Evolutionary conservation across 30 jellyfish, hydroid and myxozoan species (phyloP).

Genomic region (Hydractinia echinata): DNA sequence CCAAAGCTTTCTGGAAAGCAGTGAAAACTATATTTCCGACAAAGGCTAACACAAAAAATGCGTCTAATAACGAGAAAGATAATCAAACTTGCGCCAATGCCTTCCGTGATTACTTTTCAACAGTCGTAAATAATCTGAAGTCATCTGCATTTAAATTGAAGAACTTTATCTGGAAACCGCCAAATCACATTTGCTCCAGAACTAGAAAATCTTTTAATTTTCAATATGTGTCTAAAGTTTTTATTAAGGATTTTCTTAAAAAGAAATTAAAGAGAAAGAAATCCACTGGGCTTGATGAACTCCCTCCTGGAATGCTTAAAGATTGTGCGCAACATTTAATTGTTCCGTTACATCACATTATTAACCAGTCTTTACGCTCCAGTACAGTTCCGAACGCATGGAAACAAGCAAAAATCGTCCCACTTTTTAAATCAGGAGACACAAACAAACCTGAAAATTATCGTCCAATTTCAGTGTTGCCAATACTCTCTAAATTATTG

Average conservation of each 20-base stretch:
- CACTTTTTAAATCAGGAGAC: background rate
- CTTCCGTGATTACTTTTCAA: conserved; percentile 28
- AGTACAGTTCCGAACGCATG: conserved; percentile 53
- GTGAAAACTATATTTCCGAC: background rate
- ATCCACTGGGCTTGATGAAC: conserved; percentile 39
- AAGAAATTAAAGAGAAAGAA: conserved; percentile 26
- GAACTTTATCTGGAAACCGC: conserved; percentile 43
- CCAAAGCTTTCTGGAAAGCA: conserved; percentile 1
- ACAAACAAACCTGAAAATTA: background rate
- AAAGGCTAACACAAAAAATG: background rate
- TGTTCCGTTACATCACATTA: conserved; percentile 30
- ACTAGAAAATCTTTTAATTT: background rate
- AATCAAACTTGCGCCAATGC: background rate
- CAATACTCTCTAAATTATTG: no score
- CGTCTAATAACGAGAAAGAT: background rate
- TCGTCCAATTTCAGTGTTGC: no score
- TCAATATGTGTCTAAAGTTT: conserved; percentile 18
- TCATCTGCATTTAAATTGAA: conserved; percentile 23
- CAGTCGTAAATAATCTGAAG: conserved; percentile 24
- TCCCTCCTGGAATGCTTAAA: conserved; percentile 39
- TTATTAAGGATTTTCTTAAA: conserved; percentile 13
- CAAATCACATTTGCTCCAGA: background rate
- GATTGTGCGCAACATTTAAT: conserved; percentile 25
- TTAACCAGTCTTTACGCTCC: conserved; percentile 32
- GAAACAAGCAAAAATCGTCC: conserved; percentile 27